Conservation (phyloP, 2,797 vertebrate genomes). For the Cheirogaleus major region DNA sequence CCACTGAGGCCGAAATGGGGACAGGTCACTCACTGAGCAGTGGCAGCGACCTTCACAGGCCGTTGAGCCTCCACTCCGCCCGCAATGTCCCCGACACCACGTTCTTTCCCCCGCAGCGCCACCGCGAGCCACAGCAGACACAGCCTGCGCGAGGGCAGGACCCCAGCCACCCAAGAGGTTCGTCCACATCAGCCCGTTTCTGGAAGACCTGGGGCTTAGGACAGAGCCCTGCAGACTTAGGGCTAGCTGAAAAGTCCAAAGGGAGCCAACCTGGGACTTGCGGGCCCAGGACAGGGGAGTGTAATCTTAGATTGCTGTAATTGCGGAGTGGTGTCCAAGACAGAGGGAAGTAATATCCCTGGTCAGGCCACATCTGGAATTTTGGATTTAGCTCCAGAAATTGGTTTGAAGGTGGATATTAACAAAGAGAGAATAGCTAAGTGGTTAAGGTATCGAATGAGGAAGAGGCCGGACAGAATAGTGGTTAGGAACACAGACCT, state of each 20-base stretch:
- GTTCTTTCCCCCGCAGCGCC: neutral
- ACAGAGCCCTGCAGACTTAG: neutral
- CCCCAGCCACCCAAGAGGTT: neutral
- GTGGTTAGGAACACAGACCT: neutral
- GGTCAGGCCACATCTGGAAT: neutral
- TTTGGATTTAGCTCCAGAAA: neutral
- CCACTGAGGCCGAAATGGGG: conserved; percentile 78
- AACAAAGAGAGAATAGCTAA: neutral
- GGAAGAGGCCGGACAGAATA: neutral
- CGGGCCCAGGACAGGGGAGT: neutral
- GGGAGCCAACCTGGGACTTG: neutral
- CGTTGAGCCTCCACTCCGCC: conserved; percentile 66
- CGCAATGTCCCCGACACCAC: neutral
- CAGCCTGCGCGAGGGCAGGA: fast-evolving
- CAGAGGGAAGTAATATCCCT: neutral
- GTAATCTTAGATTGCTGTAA: fast-evolving
- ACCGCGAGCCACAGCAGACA: fast-evolving
- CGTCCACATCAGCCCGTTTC: neutral
- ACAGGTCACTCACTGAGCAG: conserved; percentile 68
- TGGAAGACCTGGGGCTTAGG: neutral
- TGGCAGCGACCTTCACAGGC: conserved; percentile 72
- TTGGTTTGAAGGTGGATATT: neutral
- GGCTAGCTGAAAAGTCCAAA: neutral
- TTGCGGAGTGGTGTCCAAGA: neutral
- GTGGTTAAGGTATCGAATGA: neutral